Evolutionary conservation across 1,140 invertebrate species (phyloP), one percentile per base, ranked within the genome.

Genomic region (Hylaeus volcanicus): DNA sequence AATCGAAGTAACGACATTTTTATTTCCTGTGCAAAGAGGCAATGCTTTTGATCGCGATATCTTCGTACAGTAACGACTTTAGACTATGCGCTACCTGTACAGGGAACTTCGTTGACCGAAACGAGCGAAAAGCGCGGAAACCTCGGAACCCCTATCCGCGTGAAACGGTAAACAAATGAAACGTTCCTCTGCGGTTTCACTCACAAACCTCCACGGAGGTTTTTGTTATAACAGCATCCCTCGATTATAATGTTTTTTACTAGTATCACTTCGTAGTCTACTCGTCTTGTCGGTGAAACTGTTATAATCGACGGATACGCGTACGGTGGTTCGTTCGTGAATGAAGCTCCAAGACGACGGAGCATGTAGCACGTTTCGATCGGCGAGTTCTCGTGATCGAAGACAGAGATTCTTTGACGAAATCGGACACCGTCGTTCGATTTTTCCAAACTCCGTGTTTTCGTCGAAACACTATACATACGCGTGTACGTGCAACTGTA

Each of bases 1-100:
- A 48, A 5, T 26, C 26, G 26, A 26, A 26, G 26, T 26, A 48
- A 6, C 45, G 8, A 48, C 45, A 48, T 48, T 43, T 65, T 5
- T 45, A 43, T 73, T 72, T 71, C 39, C 61, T n/a, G 12, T 60
- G 71, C 75, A 66, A 84, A 64, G 55, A 5, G 39, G 37, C 73
- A 76, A 74, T 76, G 82, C 84, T 85, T 85, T 63, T 48, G 55
- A 73, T 51, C 61, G 73, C 48, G 73, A 76, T 77, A 84, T 70
- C 51, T 60, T 69, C 63, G 61, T 83, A 72, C 60, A 56, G 41
- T 76, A 80, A 85, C 11, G 39, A 74, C 58, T 26, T 60, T 68
- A 73, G 61, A 65, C 66, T 81, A 70, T 84, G 48, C 73, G 79
- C 58, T 80, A 81, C 55, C 69, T 81, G 77, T 84, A 85, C 55